phyloP scores from a whole-genome alignment of 2,113 vertebrate species.

The Galeopterus variegatus region DNA sequence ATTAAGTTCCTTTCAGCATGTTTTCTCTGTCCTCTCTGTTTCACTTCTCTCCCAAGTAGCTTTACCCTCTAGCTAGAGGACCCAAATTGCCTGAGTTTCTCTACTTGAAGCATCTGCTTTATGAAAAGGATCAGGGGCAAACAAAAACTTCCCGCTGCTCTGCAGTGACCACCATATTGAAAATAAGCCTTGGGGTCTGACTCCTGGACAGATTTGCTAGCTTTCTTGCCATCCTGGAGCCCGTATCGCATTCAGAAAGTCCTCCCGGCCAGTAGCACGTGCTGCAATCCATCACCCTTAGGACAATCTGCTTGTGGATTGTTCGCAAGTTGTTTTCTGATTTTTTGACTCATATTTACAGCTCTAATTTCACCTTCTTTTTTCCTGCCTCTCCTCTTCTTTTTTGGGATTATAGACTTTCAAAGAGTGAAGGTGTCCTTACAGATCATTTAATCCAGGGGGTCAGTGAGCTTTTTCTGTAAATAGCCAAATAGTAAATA shows the following conservation, averaged over 20 bases:
- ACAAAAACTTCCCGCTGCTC: neutral
- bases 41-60: conserved; percentile 49
- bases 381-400: neutral
- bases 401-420: neutral
- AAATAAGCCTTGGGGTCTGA: neutral
- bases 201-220: neutral
- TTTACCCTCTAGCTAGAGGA: neutral
- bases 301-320: neutral
- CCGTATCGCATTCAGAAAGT: neutral
- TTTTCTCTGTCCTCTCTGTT: conserved; percentile 11
- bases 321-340: neutral
- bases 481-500: neutral
- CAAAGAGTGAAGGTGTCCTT: neutral
- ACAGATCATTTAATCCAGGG: neutral
- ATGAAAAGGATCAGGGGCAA: neutral
- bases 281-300: neutral
- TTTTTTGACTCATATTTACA: neutral
- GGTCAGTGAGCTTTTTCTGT: neutral
- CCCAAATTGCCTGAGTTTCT: neutral
- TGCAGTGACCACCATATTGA: neutral
- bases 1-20: conserved; percentile 56
- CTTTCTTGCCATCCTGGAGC: neutral
- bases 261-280: conserved; percentile 11
- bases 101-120: neutral
- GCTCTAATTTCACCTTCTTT: neutral